Conservation (phyloP, 2,888 invertebrate genomes). For the Eupelmus urozonus region DNA sequence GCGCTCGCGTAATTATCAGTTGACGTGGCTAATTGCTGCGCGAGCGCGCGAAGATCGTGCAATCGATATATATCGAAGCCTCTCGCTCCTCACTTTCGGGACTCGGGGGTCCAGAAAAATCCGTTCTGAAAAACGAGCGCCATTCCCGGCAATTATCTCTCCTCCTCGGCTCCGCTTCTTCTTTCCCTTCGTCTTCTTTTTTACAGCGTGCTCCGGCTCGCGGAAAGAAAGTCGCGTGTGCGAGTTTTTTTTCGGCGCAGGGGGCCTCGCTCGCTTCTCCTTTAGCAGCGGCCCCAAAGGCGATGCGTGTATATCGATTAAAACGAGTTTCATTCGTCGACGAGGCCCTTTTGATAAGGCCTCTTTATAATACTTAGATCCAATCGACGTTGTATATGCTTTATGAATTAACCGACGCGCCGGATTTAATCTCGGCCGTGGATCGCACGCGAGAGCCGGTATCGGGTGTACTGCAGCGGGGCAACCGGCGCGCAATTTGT, state of each 20-base stretch:
- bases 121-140: no score
- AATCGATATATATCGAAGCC: constrained; percentile 23
- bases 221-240: constrained; percentile 12
- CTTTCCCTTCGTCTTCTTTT: background rate
- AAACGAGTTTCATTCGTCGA: background rate
- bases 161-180: no score
- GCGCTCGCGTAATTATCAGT: constrained; percentile 62
- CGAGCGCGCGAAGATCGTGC: constrained; percentile 35
- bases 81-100: background rate
- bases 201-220: background rate
- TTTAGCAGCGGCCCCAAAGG: no score
- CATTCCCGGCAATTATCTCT: constrained; percentile 33
- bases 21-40: constrained; percentile 61
- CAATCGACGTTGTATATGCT: background rate
- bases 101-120: constrained; percentile 16
- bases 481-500: background rate
- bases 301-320: no score
- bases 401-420: background rate
- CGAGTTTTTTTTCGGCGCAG: background rate
- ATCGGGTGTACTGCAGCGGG: background rate
- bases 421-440: background rate
- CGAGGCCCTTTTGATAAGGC: background rate
- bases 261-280: background rate
- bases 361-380: background rate
- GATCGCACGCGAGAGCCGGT: no score